phyloP scores from a whole-genome alignment of 2,113 vertebrate species.

The Passer montanus region DNA sequence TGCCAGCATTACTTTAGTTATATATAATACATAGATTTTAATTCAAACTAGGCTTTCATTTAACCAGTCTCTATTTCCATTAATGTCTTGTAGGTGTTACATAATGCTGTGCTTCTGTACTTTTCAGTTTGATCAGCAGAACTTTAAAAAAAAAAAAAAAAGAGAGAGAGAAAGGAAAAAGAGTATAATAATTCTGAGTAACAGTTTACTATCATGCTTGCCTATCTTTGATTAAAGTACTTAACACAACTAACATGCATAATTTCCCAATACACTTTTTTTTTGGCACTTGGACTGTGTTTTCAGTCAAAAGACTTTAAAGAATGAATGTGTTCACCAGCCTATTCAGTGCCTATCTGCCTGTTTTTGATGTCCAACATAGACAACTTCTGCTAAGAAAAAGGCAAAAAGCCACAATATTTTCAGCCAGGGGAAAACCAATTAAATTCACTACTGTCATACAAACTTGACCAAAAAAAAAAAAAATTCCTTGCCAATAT shows the following conservation, averaged over 20 bases:
- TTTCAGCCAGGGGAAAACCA: not conserved
- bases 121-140: not conserved
- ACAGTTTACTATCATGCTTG: not conserved
- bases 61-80: not conserved
- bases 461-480: not conserved
- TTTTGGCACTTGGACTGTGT: not conserved
- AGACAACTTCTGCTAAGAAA: not conserved
- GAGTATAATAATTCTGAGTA: not conserved
- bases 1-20: not conserved
- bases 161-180: not conserved
- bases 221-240: not conserved
- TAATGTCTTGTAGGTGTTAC: not conserved
- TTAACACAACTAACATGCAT: not conserved
- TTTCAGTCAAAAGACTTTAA: not conserved
- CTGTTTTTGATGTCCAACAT: not conserved
- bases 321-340: not conserved
- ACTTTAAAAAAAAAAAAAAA: not conserved
- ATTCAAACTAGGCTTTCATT: not conserved
- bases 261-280: not conserved
- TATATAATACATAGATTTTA: not conserved
- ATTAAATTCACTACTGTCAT: not conserved
- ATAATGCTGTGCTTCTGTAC: not conserved
- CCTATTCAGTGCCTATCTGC: not conserved
- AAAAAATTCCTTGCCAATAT: not conserved
- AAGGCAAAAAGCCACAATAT: not conserved